Evolutionary conservation across 2,888 invertebrate genomes (phyloP), one percentile per base, ranked within the genome.

Genomic region (Nipponacmea schrenckii): DNA sequence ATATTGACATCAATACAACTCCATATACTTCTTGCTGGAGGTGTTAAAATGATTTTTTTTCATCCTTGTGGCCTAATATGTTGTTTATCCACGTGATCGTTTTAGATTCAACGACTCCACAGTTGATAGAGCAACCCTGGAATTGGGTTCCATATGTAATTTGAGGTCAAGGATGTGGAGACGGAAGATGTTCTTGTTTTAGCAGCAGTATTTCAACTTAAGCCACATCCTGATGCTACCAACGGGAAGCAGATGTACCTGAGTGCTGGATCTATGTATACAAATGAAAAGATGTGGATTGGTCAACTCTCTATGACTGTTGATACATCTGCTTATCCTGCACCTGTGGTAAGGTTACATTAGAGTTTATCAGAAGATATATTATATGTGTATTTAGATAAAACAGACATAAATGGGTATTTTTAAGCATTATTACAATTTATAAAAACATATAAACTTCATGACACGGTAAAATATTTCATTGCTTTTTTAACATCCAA

Each of bases 251-350:
- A 74, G 56, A 69, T 78, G 12, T 77, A 76, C 79, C 63, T 81
- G 24, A 80, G 77, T 46, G 74, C 77, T 0, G 85, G 84, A 0
- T 70, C 81, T 31, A 77, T 77, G 79, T 84, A 78, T 68, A 77
- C 77, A 5, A 67, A 69, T 12, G 74, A 64, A 1, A 73, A 74
- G 62, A 73, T 84, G 67, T 83, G 81, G 81, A 80, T 84, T 0
- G 81, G 81, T 0, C 80, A 81, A 66, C 44, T 82, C 5, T 71
- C 75, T 31, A 44, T 63, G 8, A 20, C 12, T n/a, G 63, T 24
- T 10, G 56, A 56, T 24, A 24, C 12, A 24, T 8, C 56, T 24
- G 20, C 56, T 24, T 24, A 12, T 20, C 56, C 56, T 56, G 56
- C 56, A 24, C 56, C 56, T 10, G 15, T 1, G 50, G 56, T 56